Evolutionary conservation across 1,140 invertebrate genomes (phyloP).

Genomic region (Pseudomyrmex sp.): DNA sequence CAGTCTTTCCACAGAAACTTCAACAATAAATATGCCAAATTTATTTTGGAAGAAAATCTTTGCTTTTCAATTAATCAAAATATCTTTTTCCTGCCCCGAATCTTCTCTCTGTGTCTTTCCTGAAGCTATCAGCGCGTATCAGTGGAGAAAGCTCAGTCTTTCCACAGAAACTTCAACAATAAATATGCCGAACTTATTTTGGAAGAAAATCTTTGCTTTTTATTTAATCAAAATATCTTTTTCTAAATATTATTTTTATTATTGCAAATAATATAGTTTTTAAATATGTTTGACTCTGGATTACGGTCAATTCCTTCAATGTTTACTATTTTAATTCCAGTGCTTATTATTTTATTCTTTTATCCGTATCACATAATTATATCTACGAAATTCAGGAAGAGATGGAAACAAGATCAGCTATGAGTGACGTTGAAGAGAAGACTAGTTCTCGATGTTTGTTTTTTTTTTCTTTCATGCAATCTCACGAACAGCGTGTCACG

Average conservation of each 20-base stretch:
- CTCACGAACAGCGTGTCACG: conserved; percentile 37
- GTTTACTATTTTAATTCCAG: too few relatives aligned
- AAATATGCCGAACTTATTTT: conserved; percentile 7
- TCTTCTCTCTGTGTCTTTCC: background rate
- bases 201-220: background rate
- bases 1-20: background rate
- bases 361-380: background rate
- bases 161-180: conserved; percentile 1
- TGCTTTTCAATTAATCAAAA: background rate
- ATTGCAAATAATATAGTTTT: background rate
- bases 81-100: background rate
- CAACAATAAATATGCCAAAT: conserved; percentile 1
- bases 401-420: background rate
- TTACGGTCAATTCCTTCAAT: too few relatives aligned
- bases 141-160: background rate
- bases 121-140: background rate
- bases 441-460: conserved; percentile 33
- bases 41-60: background rate
- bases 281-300: too few relatives aligned
- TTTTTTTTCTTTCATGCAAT: conserved; percentile 39
- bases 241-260: background rate
- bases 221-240: background rate
- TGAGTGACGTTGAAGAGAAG: background rate
- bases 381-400: conserved; percentile 3
- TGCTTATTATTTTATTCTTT: background rate